Conservation (phyloP, 2,113 vertebrate genomes). For the Nothoprocta pentlandii region DNA sequence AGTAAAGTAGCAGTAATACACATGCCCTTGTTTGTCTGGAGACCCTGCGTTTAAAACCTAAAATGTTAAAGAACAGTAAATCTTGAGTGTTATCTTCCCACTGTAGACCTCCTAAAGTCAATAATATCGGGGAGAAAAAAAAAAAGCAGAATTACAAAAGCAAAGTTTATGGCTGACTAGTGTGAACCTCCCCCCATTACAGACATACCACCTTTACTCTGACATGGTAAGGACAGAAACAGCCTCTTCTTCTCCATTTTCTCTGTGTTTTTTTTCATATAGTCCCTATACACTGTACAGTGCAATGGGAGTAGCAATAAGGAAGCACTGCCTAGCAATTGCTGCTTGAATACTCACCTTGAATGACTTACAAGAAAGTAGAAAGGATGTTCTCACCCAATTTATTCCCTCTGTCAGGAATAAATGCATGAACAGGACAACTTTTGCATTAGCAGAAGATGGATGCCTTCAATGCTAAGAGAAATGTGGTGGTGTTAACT, state of each 20-base stretch:
- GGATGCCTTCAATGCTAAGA: neutral
- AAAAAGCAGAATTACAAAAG: neutral
- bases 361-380: slow-evolving; percentile 1
- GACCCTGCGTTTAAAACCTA: neutral
- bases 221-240: neutral
- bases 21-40: neutral
- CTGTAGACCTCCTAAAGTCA: neutral
- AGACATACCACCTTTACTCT: neutral
- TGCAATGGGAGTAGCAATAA: slow-evolving; percentile 56
- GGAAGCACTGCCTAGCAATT: slow-evolving; percentile 48
- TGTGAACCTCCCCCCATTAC: neutral
- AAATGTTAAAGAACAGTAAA: neutral
- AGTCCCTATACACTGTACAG: neutral
- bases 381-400: neutral
- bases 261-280: neutral
- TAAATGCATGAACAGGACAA: slow-evolving; percentile 41
- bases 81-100: neutral
- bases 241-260: neutral
- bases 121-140: neutral
- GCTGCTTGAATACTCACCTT: slow-evolving; percentile 11
- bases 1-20: neutral
- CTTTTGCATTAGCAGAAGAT: slow-evolving; percentile 1
- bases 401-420: neutral
- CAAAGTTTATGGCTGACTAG: neutral
- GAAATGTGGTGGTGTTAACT: neutral